Evolutionary conservation across 2,113 vertebrate genomes (phyloP), one percentile per base, ranked within the genome.

Genomic region (Electrona antarctica): DNA sequence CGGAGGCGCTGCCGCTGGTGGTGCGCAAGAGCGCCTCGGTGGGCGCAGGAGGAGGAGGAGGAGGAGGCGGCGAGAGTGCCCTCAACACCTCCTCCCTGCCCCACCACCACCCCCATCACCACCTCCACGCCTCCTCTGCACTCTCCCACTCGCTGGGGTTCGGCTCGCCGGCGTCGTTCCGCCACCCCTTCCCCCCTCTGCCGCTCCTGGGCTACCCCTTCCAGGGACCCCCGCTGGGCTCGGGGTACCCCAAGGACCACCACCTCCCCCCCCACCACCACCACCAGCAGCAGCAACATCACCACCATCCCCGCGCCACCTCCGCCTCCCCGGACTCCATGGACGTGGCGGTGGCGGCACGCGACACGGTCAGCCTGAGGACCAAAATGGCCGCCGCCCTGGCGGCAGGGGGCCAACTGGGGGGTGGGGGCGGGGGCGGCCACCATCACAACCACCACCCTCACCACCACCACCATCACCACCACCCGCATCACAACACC

Each of bases 171-270:
- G 21, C 21, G 41, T 97, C 97, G 0, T 99, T 99, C 90, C 97
- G 97, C 78, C 97, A 98, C 85, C 97, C 98, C 0, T 98, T 99
- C 71, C 97, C 98, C 0, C 97, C 98, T 0, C 93, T 99, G 6
- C 97, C 97, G 51, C 92, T 99, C 69, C 98, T 99, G 96, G 97
- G 97, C 55, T 99, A 21, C 21, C 21, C 21, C 21, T 21, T 91
- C 73, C 82, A 0, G 86, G 84, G 0, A 41, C 33, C 33, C 3
- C 33, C 94, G 21, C 21, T 21, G 21, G 21, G 21, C 21, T 21
- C 21, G 2, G 21, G 21, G 21, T 21, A 21, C 21, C 21, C 94
- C 46, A 99, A 98, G 84, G 97, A 67, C 67, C 56, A 95, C 46
- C 92, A 94, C 93, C 77, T 96, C 95, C 77, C 95, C 96, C 0